Evolutionary conservation across 1,140 invertebrate genomes (phyloP).

Genomic region (Prorops nasuta): DNA sequence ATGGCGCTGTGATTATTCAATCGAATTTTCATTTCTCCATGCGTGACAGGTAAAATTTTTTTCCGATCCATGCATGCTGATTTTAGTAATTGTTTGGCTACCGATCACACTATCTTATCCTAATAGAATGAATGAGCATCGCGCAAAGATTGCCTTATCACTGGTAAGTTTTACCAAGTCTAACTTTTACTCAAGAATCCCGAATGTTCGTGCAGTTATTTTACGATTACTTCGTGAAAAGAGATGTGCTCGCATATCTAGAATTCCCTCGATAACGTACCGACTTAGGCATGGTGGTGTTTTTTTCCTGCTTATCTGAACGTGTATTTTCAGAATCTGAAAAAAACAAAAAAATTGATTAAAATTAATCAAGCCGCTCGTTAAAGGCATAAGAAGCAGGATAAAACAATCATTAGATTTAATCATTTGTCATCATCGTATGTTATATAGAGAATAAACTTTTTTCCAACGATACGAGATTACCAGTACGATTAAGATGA

Average conservation of each 20-base stretch:
- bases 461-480: too few species aligned
- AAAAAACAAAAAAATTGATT: constrained; percentile 33
- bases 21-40: too few species aligned
- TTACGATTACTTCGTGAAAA: not conserved
- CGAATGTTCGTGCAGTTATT: not conserved
- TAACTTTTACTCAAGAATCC: not conserved
- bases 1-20: too few species aligned
- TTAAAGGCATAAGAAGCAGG: too few species aligned
- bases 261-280: constrained; percentile 40
- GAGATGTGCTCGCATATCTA: too few species aligned
- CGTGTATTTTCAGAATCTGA: too few species aligned
- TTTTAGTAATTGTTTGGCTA: not conserved
- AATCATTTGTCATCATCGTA: too few species aligned
- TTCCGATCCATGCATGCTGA: not conserved
- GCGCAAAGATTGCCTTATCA: constrained; percentile 1
- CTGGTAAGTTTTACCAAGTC: not conserved
- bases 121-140: not conserved
- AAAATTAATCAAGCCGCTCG: too few species aligned
- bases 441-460: too few species aligned
- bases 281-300: constrained; percentile 50
- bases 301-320: constrained; percentile 2
- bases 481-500: too few species aligned
- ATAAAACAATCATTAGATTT: too few species aligned
- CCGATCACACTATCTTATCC: not conserved
- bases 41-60: too few species aligned